Conservation (phyloP, 35 echinoderm and acorn worm genomes). For the Lytechinus pictus region DNA sequence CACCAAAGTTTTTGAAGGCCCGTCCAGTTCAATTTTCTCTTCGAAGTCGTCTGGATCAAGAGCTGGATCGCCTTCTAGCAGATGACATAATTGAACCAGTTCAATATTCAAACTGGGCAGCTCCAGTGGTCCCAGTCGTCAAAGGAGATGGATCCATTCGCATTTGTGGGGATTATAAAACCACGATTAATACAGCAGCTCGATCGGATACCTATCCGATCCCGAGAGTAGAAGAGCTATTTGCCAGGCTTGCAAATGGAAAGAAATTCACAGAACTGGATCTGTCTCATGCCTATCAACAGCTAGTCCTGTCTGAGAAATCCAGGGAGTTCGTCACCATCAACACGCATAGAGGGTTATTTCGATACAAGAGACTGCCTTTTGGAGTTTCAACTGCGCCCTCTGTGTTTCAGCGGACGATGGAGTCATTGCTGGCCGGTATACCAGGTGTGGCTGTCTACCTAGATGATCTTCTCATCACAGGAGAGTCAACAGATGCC, state of each 20-base stretch:
- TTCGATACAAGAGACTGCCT: constrained; percentile 52
- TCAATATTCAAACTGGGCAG: constrained; percentile 30
- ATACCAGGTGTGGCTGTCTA: constrained; percentile 56
- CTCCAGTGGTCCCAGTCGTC: constrained; percentile 60
- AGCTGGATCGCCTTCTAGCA: constrained; percentile 27
- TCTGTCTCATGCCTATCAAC: constrained; percentile 45
- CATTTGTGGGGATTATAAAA: constrained; percentile 29
- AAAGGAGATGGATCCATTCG: background rate
- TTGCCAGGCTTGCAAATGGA: constrained; percentile 25
- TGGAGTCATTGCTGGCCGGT: constrained; percentile 63
- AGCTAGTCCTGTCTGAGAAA: constrained; percentile 35
- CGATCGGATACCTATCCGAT: constrained; percentile 16
- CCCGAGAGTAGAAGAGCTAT: constrained; percentile 43
- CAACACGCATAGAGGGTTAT: constrained; percentile 63
- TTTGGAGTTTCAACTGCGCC: constrained; percentile 55
- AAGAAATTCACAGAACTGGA: constrained; percentile 33
- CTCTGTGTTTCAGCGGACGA: constrained; percentile 63
- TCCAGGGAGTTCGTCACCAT: constrained; percentile 53
- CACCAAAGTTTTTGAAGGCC: constrained; percentile 49
- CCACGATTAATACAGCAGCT: background rate
- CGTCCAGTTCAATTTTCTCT: constrained; percentile 61
- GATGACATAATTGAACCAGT: constrained; percentile 62
- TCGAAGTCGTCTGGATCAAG: background rate
- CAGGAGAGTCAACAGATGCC: constrained; percentile 32
- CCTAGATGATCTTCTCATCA: constrained; percentile 73